phyloP scores from a whole-genome alignment of 2,113 vertebrate species.

The Canis aureus region DNA sequence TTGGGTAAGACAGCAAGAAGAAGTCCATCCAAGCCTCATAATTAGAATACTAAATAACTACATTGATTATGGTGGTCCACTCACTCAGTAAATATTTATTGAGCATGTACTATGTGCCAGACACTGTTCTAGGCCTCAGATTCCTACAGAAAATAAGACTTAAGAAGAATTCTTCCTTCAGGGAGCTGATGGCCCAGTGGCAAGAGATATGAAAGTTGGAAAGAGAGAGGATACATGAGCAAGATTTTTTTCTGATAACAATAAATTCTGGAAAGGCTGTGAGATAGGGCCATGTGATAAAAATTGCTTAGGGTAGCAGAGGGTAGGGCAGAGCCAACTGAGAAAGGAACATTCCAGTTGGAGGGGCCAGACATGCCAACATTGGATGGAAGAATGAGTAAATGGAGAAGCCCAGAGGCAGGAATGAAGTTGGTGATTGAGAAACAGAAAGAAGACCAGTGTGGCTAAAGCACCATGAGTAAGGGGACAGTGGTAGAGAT shows the following conservation, averaged over 20 bases:
- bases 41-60: neutral
- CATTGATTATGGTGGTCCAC: neutral
- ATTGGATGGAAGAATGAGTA: neutral
- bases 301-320: neutral
- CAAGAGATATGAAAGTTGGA: neutral
- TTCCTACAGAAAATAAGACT: neutral
- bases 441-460: neutral
- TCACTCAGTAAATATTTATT: neutral
- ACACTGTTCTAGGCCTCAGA: neutral
- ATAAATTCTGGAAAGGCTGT: neutral
- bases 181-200: neutral
- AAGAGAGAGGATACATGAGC: neutral
- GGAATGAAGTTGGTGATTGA: neutral
- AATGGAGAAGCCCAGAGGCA: neutral
- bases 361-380: neutral
- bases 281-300: neutral
- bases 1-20: neutral
- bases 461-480: neutral
- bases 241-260: neutral
- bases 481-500: neutral
- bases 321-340: neutral
- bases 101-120: neutral
- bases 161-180: neutral
- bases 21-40: neutral
- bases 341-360: neutral